phyloP scores from a whole-genome alignment of 2,888 invertebrate species.

The Aphodius sticticus region DNA sequence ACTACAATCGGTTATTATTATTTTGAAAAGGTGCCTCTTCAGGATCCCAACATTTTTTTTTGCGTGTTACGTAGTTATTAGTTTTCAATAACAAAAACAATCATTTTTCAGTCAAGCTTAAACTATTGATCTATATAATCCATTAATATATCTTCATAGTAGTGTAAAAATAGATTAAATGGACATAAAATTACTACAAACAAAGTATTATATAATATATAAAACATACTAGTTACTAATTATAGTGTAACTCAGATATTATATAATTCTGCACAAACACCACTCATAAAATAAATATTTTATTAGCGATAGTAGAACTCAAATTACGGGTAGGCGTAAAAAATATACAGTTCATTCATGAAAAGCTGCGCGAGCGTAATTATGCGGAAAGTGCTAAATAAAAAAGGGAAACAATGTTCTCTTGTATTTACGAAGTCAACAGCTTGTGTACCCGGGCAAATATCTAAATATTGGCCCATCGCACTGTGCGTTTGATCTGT shows the following conservation, averaged over 20 bases:
- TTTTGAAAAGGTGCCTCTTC: too few relatives aligned
- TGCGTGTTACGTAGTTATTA: too few relatives aligned
- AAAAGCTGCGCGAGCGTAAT: conserved; percentile 19
- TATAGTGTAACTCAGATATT: neutral
- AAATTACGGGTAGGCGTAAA: neutral
- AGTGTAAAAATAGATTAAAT: too few relatives aligned
- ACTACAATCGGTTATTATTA: too few relatives aligned
- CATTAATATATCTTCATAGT: too few relatives aligned
- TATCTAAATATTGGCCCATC: conserved; percentile 62
- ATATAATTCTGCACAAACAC: neutral
- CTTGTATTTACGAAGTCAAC: conserved; percentile 61
- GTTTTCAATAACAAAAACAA: too few relatives aligned
- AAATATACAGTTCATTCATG: conserved; percentile 19
- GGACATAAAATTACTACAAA: too few relatives aligned
- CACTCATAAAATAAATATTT: neutral
- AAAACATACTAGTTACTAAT: too few relatives aligned
- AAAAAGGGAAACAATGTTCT: conserved; percentile 58
- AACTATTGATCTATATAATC: too few relatives aligned
- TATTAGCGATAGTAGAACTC: neutral
- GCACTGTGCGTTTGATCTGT: conserved; percentile 60
- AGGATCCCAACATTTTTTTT: too few relatives aligned
- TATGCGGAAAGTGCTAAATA: conserved; percentile 40
- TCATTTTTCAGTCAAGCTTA: too few relatives aligned
- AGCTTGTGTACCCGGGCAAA: conserved; percentile 61
- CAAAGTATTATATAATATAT: too few relatives aligned